A percentile compares a stretch with the other conserved stretches of the same genome.
Conservation (phyloP, 1,140 invertebrate species). For the Brachionus sp. region DNA sequence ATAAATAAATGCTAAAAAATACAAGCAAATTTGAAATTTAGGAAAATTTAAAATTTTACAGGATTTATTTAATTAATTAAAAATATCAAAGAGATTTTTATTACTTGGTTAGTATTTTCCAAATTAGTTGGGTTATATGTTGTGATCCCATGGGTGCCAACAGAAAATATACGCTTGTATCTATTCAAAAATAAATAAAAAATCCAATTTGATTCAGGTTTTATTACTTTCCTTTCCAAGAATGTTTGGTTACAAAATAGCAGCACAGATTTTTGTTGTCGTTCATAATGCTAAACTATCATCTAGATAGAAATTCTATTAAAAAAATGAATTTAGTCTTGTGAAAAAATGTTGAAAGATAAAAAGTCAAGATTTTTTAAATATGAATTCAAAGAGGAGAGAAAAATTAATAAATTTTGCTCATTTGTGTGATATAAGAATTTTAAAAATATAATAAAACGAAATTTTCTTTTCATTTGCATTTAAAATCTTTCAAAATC, state of each 20-base stretch:
- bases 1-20: not conserved
- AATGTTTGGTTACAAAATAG: constrained; percentile 91
- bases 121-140: constrained; percentile 91
- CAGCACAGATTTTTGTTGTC: constrained; percentile 86
- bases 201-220: not conserved
- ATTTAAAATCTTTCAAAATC: not conserved
- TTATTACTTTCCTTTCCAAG: constrained; percentile 88
- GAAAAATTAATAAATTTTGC: not conserved
- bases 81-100: not conserved
- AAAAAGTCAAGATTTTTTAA: not conserved
- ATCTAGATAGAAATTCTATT: not conserved
- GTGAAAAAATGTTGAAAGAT: not conserved
- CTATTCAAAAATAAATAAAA: constrained; percentile 60
- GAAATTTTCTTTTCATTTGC: constrained; percentile 33
- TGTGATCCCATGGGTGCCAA: constrained; percentile 88
- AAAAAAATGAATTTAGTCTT: not conserved
- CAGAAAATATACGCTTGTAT: constrained; percentile 94
- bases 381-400: not conserved
- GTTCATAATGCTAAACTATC: constrained; percentile 7
- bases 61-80: not conserved
- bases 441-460: not conserved
- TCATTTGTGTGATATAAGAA: not conserved
- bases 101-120: constrained; percentile 86
- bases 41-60: not conserved
- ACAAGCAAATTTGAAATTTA: not conserved